phyloP scores from a whole-genome alignment of 92 coral and sea anemone genomes.

The Actinernus sp. region DNA sequence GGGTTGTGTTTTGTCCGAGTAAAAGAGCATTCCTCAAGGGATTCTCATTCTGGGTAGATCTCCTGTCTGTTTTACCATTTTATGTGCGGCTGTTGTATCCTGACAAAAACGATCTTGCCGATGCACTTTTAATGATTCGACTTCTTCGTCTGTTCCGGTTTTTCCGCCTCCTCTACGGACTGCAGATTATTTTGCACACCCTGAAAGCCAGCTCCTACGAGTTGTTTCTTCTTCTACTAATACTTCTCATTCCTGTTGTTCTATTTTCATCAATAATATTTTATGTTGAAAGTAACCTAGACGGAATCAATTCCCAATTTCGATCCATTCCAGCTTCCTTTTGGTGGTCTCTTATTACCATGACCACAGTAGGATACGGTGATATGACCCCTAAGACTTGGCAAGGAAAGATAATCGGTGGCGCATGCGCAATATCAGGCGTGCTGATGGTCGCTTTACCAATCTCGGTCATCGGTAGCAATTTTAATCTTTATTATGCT shows the following conservation, averaged over 20 bases:
- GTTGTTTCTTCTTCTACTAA: constrained; percentile 75
- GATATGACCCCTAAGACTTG: constrained; percentile 82
- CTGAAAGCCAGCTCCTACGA: constrained; percentile 98
- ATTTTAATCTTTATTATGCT: constrained; percentile 84
- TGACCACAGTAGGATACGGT: constrained; percentile 93
- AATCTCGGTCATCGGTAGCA: constrained; percentile 90
- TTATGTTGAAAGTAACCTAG: constrained; percentile 69
- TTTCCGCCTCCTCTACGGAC: constrained; percentile 92
- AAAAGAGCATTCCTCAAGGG: constrained; percentile 65
- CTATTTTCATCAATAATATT: constrained; percentile 89
- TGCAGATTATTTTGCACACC: constrained; percentile 91
- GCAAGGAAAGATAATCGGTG: constrained; percentile 80
- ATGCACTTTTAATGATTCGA: constrained; percentile 85
- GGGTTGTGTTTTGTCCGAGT: constrained; percentile 81
- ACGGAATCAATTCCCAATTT: constrained; percentile 61
- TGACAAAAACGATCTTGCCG: constrained; percentile 29
- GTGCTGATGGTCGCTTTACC: constrained; percentile 88
- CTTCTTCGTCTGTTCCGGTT: constrained; percentile 84
- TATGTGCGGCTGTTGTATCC: constrained; percentile 70
- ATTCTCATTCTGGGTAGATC: constrained; percentile 90
- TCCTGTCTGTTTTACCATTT: constrained; percentile 88
- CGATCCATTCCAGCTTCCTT: constrained; percentile 91
- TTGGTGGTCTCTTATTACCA: constrained; percentile 95
- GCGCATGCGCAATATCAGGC: constrained; percentile 87
- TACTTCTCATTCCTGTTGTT: constrained; percentile 85